A percentile compares a stretch with the other conserved stretches of the same genome.
Conservation (phyloP, 2,888 invertebrate genomes). For the Lasiommata megera region DNA sequence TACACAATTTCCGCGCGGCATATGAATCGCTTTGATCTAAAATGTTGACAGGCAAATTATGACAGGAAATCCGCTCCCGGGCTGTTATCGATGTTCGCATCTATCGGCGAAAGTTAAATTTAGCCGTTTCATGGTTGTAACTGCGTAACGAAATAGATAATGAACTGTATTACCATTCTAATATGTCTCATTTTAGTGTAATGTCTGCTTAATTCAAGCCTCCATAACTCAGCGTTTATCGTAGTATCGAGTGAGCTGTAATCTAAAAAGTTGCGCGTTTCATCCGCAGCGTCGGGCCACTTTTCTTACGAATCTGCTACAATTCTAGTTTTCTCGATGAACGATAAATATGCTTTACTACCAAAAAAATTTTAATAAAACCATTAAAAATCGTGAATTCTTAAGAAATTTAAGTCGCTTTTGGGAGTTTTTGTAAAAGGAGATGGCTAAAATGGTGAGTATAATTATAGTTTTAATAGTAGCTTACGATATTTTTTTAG, state of each 20-base stretch:
- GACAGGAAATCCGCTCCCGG: constrained; percentile 46
- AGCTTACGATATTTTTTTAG: no score
- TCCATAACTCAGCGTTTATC: background rate
- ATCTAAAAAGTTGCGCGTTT: background rate
- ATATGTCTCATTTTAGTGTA: background rate
- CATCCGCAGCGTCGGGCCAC: background rate
- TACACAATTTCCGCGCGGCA: constrained; percentile 21
- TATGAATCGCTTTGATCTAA: constrained; percentile 40
- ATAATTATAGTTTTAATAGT: no score
- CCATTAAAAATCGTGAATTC: no score
- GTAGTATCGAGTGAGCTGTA: background rate
- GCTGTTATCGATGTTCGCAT: constrained; percentile 35
- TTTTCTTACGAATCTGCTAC: no score
- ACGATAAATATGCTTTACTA: no score
- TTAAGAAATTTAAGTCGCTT: no score
- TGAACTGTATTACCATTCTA: background rate
- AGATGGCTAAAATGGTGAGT: no score
- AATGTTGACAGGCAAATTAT: constrained; percentile 49
- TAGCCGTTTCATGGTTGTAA: constrained; percentile 36
- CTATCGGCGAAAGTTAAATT: constrained; percentile 45
- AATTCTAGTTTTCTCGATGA: no score
- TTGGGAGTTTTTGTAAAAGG: no score
- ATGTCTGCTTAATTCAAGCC: background rate
- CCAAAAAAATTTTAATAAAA: no score
- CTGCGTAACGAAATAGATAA: background rate